Percentiles rank a stretch among this genome's conserved stretches.
Conservation (phyloP, 2,113 vertebrate species). For the Gymnogyps californianus region DNA sequence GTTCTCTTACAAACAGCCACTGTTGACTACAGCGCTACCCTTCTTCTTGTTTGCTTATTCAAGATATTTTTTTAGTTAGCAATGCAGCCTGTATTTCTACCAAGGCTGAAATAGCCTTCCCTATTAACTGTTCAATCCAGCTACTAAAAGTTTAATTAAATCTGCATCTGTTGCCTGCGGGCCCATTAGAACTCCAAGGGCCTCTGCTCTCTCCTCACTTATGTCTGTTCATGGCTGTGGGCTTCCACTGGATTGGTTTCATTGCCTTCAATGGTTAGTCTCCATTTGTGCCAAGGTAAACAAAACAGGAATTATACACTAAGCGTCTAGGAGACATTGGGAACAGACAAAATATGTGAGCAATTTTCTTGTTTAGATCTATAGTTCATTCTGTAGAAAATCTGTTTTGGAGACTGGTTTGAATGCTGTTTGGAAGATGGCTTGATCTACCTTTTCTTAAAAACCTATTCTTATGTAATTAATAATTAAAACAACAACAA, state of each 20-base stretch:
- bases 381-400: not conserved
- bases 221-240: not conserved
- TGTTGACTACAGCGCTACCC: not conserved
- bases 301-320: not conserved
- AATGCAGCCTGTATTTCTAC: not conserved
- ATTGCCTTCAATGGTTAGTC: not conserved
- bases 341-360: not conserved
- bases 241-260: not conserved
- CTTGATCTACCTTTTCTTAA: not conserved
- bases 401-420: not conserved
- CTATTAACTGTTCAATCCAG: not conserved
- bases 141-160: not conserved
- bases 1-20: not conserved
- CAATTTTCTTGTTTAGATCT: not conserved
- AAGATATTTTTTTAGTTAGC: not conserved
- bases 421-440: not conserved
- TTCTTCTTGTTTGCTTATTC: not conserved
- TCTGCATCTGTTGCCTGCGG: not conserved
- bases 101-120: not conserved
- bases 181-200: not conserved
- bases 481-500: conserved; percentile 31
- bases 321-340: not conserved
- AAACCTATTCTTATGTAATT: not conserved
- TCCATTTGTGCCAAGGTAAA: not conserved
- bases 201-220: not conserved